Evolutionary conservation across 2,113 vertebrate genomes (phyloP).

Genomic region (Crotalus tigris): DNA sequence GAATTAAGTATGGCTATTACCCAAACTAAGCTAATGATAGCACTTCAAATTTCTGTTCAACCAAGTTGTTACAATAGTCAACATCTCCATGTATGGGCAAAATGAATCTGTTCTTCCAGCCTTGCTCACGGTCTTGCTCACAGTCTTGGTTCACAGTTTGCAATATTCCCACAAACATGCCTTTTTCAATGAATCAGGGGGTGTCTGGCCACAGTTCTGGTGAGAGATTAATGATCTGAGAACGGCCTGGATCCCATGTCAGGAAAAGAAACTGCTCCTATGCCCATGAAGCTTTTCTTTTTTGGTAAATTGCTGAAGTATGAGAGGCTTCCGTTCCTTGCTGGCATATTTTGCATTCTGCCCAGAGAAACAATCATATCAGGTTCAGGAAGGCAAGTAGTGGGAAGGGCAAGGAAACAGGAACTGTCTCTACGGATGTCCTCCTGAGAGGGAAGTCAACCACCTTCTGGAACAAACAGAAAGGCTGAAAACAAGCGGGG

Average conservation of each 20-base stretch:
- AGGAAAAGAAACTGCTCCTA: slow-evolving; percentile 62
- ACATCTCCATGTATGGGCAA: slow-evolving; percentile 12
- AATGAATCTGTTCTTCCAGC: not conserved
- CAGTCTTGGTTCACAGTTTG: not conserved
- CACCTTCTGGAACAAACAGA: slow-evolving; percentile 53
- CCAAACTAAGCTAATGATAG: not conserved
- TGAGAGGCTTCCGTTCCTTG: slow-evolving; percentile 74
- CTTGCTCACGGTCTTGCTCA: not conserved
- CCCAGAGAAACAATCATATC: slow-evolving; percentile 81
- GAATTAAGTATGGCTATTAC: not conserved
- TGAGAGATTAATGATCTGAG: slow-evolving; percentile 34
- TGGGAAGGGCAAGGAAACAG: slow-evolving; percentile 74
- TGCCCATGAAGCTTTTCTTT: slow-evolving; percentile 67
- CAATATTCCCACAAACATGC: slow-evolving; percentile 33
- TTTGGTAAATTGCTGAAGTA: slow-evolving; percentile 69
- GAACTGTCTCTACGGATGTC: slow-evolving; percentile 73
- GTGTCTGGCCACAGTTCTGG: slow-evolving; percentile 36
- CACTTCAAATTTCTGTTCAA: not conserved
- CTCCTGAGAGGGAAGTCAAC: slow-evolving; percentile 60
- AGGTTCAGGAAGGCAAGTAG: slow-evolving; percentile 71
- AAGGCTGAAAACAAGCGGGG: slow-evolving; percentile 53
- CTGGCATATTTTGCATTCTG: slow-evolving; percentile 72
- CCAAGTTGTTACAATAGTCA: not conserved
- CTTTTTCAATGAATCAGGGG: slow-evolving; percentile 21
- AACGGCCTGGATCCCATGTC: slow-evolving; percentile 40